phyloP scores from a whole-genome alignment of 1,140 invertebrate genomes.

The Drosophila ananassae region DNA sequence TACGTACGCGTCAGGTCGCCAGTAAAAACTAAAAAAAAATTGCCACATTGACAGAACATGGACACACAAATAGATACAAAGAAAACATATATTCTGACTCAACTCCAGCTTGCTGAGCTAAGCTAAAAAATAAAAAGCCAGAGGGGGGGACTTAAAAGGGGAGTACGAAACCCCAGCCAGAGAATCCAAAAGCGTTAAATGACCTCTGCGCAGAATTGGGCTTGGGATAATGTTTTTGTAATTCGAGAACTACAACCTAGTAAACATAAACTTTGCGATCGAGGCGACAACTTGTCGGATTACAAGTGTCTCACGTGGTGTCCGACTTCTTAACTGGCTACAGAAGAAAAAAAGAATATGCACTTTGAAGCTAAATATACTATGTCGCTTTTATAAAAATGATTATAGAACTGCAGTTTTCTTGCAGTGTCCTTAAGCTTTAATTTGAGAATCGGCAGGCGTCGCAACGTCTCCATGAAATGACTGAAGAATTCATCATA shows the following conservation, averaged over 20 bases:
- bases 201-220: slow-evolving; percentile 47
- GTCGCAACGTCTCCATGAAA: slow-evolving; percentile 33
- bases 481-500: slow-evolving; percentile 21
- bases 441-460: slow-evolving; percentile 29
- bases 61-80: slow-evolving; percentile 9
- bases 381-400: too few relatives aligned
- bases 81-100: slow-evolving; percentile 54
- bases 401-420: neutral
- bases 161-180: neutral
- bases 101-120: slow-evolving; percentile 42
- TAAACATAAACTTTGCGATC: slow-evolving; percentile 24
- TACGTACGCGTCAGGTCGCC: slow-evolving; percentile 43
- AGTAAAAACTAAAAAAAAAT: slow-evolving; percentile 27
- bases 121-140: slow-evolving; percentile 27
- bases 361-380: neutral
- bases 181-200: slow-evolving; percentile 54
- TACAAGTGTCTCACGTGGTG: slow-evolving; percentile 29
- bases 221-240: slow-evolving; percentile 43
- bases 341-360: neutral
- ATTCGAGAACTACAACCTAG: slow-evolving; percentile 43
- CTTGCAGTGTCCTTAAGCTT: neutral
- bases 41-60: slow-evolving; percentile 49
- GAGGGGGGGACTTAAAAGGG: neutral
- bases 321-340: neutral
- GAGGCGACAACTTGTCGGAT: slow-evolving; percentile 50